Conservation (phyloP, 2,888 invertebrate species). For the Coelinius sp. region DNA sequence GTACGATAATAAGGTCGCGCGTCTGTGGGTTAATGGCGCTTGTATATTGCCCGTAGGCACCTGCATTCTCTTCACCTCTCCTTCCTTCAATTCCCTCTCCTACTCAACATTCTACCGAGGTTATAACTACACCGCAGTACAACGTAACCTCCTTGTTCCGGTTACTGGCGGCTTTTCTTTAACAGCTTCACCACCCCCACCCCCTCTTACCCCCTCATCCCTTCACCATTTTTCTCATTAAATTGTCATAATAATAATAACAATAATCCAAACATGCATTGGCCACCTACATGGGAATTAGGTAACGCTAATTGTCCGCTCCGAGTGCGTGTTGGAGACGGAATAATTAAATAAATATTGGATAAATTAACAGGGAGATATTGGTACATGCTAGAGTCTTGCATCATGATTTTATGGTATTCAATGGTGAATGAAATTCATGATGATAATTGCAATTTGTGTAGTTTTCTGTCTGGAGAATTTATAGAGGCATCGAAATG, state of each 20-base stretch:
- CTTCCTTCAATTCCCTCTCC: slow-evolving; percentile 31
- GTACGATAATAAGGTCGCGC: slow-evolving; percentile 36
- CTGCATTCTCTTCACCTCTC: slow-evolving; percentile 18
- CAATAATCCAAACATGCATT: background rate
- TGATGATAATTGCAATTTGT: slow-evolving; percentile 12
- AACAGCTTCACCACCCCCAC: background rate
- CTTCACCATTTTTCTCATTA: slow-evolving; percentile 9
- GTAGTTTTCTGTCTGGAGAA: background rate
- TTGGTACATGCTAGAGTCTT: background rate
- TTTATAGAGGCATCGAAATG: slow-evolving; percentile 28
- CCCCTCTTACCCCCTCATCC: background rate
- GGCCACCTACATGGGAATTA: background rate
- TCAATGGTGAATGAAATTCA: background rate
- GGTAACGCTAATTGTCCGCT: background rate
- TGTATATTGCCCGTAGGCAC: slow-evolving; percentile 31
- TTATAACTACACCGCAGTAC: background rate
- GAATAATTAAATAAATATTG: slow-evolving; percentile 1
- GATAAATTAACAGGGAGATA: background rate
- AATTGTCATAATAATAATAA: slow-evolving; percentile 1
- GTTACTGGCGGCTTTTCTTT: slow-evolving; percentile 13
- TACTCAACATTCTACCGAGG: background rate
- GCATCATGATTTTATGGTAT: slow-evolving; percentile 34
- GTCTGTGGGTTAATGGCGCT: slow-evolving; percentile 37
- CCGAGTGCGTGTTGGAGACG: background rate
- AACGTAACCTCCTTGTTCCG: slow-evolving; percentile 3